phyloP scores from a whole-genome alignment of 2,797 vertebrate genomes.

The Okamejei kenojei region DNA sequence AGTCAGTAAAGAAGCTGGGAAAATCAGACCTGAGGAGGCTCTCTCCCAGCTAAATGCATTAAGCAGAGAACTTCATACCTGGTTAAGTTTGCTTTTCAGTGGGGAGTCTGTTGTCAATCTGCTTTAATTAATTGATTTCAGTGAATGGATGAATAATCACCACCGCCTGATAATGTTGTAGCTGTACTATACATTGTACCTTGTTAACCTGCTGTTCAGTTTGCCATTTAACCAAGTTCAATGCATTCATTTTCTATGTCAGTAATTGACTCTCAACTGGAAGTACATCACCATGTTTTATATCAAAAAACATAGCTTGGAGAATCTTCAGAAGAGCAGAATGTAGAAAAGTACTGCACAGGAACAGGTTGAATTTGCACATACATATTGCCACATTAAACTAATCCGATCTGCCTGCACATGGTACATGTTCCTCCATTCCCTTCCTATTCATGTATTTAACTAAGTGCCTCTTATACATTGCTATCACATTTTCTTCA shows the following conservation, averaged over 20 bases:
- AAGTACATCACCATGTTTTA: not conserved
- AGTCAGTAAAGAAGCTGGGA: not conserved
- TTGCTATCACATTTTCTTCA: too few relatives aligned
- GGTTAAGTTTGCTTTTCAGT: not conserved
- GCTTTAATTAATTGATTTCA: not conserved
- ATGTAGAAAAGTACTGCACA: too few relatives aligned
- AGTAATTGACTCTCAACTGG: not conserved
- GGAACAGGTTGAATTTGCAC: too few relatives aligned
- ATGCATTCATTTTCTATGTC: constrained; percentile 9
- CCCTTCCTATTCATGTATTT: too few relatives aligned
- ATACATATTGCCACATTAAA: too few relatives aligned
- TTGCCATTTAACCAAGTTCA: not conserved
- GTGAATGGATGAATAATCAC: constrained; percentile 15
- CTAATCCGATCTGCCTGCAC: too few relatives aligned
- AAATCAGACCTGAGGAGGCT: not conserved
- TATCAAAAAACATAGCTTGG: too few relatives aligned
- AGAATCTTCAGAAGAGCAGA: too few relatives aligned
- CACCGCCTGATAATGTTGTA: not conserved
- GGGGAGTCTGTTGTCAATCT: not conserved
- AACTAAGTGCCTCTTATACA: too few relatives aligned
- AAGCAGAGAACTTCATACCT: not conserved
- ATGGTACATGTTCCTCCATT: too few relatives aligned
- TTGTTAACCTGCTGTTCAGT: not conserved
- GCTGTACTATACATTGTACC: not conserved
- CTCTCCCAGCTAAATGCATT: not conserved